Percentiles rank a stretch among this genome's conserved stretches.
phyloP scores from a whole-genome alignment of 2,888 invertebrate species.

The Cantharis flavilabris region DNA sequence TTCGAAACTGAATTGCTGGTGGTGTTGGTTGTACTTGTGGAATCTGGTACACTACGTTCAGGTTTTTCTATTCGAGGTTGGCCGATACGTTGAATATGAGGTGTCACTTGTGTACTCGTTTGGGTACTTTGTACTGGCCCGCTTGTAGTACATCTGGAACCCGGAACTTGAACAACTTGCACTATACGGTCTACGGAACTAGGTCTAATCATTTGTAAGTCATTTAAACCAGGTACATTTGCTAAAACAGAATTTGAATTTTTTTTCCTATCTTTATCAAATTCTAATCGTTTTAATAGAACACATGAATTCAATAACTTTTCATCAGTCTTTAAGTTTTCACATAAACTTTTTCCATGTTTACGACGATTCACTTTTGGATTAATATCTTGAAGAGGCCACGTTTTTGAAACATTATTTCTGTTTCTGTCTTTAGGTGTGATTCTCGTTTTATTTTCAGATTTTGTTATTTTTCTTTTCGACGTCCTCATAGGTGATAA shows the following conservation, averaged over 20 bases:
- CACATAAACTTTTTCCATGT: constrained; percentile 5
- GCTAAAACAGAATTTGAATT: constrained; percentile 55
- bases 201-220: constrained; percentile 65
- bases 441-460: constrained; percentile 15
- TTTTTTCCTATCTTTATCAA: constrained; percentile 32
- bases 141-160: constrained; percentile 42
- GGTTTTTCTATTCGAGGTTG: constrained; percentile 53
- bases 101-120: constrained; percentile 55
- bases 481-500: neutral
- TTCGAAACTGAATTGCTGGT: constrained; percentile 7
- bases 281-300: constrained; percentile 37
- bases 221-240: constrained; percentile 63
- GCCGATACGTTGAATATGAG: constrained; percentile 58
- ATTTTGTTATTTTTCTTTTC: constrained; percentile 4
- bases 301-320: constrained; percentile 36
- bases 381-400: constrained; percentile 39
- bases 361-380: constrained; percentile 32
- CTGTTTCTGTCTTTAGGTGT: constrained; percentile 1
- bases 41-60: constrained; percentile 29
- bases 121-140: constrained; percentile 45
- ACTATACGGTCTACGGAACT: constrained; percentile 52
- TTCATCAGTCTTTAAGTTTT: constrained; percentile 15
- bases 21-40: constrained; percentile 32
- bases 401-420: constrained; percentile 22
- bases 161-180: constrained; percentile 54